phyloP scores from a whole-genome alignment of 1,140 invertebrate species.

The Theocolax elegans region DNA sequence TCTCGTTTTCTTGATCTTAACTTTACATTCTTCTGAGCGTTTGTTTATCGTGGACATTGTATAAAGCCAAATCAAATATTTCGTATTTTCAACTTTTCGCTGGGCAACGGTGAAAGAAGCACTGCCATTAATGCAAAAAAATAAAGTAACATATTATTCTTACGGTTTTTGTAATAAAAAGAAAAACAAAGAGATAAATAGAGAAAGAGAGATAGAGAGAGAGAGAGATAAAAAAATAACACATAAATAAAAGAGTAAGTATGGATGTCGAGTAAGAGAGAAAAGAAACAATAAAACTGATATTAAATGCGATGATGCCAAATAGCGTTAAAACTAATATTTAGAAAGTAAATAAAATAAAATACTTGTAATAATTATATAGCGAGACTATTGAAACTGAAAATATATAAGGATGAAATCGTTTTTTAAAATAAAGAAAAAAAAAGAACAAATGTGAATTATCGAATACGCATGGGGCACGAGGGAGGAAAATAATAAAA shows the following conservation, averaged over 20 bases:
- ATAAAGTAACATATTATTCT: constrained; percentile 37
- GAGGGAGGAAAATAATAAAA: no score
- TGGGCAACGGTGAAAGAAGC: constrained; percentile 21
- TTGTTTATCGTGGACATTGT: constrained; percentile 31
- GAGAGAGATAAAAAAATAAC: no score
- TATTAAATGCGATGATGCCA: constrained; percentile 63
- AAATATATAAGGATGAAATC: constrained; percentile 49
- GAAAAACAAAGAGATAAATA: constrained; percentile 24
- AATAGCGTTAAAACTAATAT: constrained; percentile 65
- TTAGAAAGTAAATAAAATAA: constrained; percentile 53
- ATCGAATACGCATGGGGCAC: constrained; percentile 28
- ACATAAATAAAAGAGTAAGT: no score
- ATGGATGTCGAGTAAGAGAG: no score
- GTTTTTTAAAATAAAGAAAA: constrained; percentile 47
- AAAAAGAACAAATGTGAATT: no score
- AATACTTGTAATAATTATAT: constrained; percentile 54
- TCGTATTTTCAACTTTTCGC: constrained; percentile 23
- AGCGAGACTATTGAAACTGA: constrained; percentile 52
- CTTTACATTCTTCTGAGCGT: constrained; percentile 43
- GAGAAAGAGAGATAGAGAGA: no score
- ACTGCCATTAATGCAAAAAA: constrained; percentile 40
- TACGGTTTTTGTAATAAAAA: constrained; percentile 48
- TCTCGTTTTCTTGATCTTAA: constrained; percentile 40
- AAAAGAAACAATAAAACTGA: constrained; percentile 43
- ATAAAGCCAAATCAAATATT: constrained; percentile 10